Conservation (phyloP, 2,113 vertebrate genomes). For the Lontra canadensis region DNA sequence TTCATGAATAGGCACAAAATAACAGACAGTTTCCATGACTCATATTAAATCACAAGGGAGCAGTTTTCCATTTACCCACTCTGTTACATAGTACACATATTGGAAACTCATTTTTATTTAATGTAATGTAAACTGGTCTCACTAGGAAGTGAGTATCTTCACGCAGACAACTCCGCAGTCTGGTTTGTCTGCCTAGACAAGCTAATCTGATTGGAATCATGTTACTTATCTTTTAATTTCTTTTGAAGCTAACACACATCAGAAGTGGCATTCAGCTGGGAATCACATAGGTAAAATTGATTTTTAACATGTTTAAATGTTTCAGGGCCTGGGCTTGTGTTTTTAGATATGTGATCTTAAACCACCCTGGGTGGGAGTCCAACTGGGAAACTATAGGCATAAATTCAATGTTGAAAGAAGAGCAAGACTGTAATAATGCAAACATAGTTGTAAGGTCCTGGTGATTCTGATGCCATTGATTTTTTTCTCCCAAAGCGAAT, state of each 20-base stretch:
- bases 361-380: conserved; percentile 1
- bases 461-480: conserved; percentile 24
- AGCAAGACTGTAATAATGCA: conserved; percentile 12
- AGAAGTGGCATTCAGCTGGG: conserved; percentile 79
- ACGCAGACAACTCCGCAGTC: conserved; percentile 70
- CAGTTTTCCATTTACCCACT: conserved; percentile 61
- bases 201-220: conserved; percentile 84
- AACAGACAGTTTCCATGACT: not conserved
- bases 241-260: conserved; percentile 78
- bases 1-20: conserved; percentile 42
- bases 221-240: conserved; percentile 85
- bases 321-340: conserved; percentile 44
- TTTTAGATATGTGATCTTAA: conserved; percentile 60
- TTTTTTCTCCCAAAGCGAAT: not conserved
- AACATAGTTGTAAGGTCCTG: not conserved
- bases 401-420: conserved; percentile 28
- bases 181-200: conserved; percentile 79
- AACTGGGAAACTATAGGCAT: not conserved
- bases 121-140: conserved; percentile 80
- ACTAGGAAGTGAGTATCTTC: conserved; percentile 77
- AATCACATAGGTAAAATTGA: conserved; percentile 78
- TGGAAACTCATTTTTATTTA: conserved; percentile 80
- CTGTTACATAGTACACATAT: conserved; percentile 27
- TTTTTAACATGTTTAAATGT: conserved; percentile 80
- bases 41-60: not conserved